Base-by-base conservation (phyloP, 2,797 vertebrate genomes). In the Onychomys arenicola region DNA sequence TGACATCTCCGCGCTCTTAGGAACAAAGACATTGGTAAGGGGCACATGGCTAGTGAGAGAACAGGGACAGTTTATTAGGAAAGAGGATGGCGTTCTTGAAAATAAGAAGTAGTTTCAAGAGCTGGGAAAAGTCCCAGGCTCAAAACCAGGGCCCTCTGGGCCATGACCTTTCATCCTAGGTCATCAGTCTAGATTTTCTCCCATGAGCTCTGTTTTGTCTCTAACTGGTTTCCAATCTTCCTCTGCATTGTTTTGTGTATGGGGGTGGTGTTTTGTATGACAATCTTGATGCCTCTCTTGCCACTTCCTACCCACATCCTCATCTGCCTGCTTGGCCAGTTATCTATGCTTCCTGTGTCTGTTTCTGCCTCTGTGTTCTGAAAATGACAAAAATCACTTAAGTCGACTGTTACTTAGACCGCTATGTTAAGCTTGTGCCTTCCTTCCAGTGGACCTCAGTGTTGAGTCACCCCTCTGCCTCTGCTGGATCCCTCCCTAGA, bases 351-450 rank as follows among this genome's bases (percentile, higher is more conserved):
- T 12, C 65, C 75, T 29, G 23, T 3, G 8, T 34, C 34, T 55
- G 11, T n/a, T 34, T 40, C 57, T 63, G n/a, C 69, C 3, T 37
- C 3, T 5, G 0, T 52, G 3, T 52, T 65, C 81, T 32, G 57
- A 78, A 89, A 67, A 75, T 10, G 16, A 19, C 27, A 34, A 59
- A 59, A 43, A 32, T 49, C 17, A 11, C 40, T 2, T 29, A n/a
- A 67, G 11, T 2, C 12, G 29, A 17, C 19, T 2, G 0, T 16
- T 9, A 6, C 0, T 0, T 1, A 1, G 21, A 12, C 43, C n/a
- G 14, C 43, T 46, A 2, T 17, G 32, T 19, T 3, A 29, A 37
- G 89, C 43, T 14, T 46, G 2, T 7, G 0, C 13, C 49, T n/a
- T 6, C 37, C 11, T 37, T 59, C 59, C 2, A 8, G 17, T 27